Evolutionary conservation across 64 coral and sea anemone species (phyloP), one percentile per base, ranked within the genome.

Genomic region (Anthopleura sola): DNA sequence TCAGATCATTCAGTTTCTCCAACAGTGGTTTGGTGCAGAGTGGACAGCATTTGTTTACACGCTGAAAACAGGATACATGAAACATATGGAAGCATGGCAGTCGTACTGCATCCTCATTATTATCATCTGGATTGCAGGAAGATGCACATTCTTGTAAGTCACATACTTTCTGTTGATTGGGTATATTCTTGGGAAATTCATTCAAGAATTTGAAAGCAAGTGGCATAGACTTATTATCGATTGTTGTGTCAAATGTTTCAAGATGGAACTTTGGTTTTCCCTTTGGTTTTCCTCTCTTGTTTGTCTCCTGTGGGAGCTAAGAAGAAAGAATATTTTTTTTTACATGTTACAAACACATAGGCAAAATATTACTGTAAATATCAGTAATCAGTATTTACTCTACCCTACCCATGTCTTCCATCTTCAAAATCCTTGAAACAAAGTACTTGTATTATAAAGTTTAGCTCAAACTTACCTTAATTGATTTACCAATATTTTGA

Each of bases 401-500:
- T n/a, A n/a, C n/a, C n/a, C n/a, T n/a, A n/a, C n/a, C n/a, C n/a
- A n/a, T n/a, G n/a, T n/a, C n/a, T n/a, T n/a, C n/a, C n/a, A n/a
- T n/a, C n/a, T n/a, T n/a, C n/a, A n/a, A n/a, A n/a, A n/a, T n/a
- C n/a, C n/a, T n/a, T n/a, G n/a, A n/a, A n/a, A n/a, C n/a, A n/a
- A n/a, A n/a, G n/a, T n/a, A n/a, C n/a, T n/a, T n/a, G n/a, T n/a
- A n/a, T n/a, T 68, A 21, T 68, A 68, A 26, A 68, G n/a, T 68
- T 68, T 3, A 26, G 62, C 26, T 68, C 24, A 14, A 46, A 75
- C 85, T 74, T 20, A 87, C 85, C 85, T 88, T 88, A 33, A 50
- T 88, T 38, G 87, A 88, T 80, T 88, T 80, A 23, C 87, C 87
- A 81, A 88, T 50, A 88, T 88, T 88, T 68, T 81, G 78, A 47